Evolutionary conservation across 1,140 invertebrate species (phyloP).

Genomic region (Drosophila simulans): DNA sequence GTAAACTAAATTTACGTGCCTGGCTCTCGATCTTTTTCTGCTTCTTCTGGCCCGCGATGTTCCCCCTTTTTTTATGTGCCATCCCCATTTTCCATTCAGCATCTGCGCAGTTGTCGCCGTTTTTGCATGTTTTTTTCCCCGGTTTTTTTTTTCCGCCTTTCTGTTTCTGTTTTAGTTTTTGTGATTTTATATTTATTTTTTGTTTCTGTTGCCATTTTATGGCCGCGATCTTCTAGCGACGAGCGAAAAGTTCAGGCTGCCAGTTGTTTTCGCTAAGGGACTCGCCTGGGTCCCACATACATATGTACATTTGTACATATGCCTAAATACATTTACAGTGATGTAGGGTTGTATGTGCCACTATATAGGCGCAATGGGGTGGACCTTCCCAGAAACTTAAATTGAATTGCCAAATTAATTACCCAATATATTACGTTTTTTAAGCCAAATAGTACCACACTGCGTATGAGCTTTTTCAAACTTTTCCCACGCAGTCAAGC

Average conservation of each 20-base stretch:
- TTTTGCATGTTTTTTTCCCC: constrained; percentile 64
- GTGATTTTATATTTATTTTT: constrained; percentile 39
- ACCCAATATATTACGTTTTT: too few relatives aligned
- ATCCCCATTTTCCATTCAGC: constrained; percentile 54
- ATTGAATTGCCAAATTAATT: neutral
- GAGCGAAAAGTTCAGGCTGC: constrained; percentile 66
- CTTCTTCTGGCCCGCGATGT: constrained; percentile 9
- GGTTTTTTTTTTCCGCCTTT: constrained; percentile 17
- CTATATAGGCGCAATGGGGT: constrained; percentile 22
- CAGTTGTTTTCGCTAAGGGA: constrained; percentile 52
- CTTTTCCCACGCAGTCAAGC: neutral
- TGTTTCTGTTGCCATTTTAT: constrained; percentile 66
- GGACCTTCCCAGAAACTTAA: constrained; percentile 4
- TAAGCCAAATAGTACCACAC: neutral
- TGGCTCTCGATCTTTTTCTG: constrained; percentile 29
- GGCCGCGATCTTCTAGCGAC: constrained; percentile 69
- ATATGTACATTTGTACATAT: neutral
- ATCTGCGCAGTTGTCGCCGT: constrained; percentile 75
- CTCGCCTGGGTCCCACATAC: constrained; percentile 19
- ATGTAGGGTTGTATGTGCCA: neutral
- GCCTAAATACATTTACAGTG: too few relatives aligned
- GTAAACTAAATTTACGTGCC: constrained; percentile 76
- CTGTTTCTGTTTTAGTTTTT: constrained; percentile 46
- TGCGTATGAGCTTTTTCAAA: constrained; percentile 16
- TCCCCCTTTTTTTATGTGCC: constrained; percentile 32